Conservation (phyloP, 1,140 invertebrate species). For the Drosophila subpulchrella region DNA sequence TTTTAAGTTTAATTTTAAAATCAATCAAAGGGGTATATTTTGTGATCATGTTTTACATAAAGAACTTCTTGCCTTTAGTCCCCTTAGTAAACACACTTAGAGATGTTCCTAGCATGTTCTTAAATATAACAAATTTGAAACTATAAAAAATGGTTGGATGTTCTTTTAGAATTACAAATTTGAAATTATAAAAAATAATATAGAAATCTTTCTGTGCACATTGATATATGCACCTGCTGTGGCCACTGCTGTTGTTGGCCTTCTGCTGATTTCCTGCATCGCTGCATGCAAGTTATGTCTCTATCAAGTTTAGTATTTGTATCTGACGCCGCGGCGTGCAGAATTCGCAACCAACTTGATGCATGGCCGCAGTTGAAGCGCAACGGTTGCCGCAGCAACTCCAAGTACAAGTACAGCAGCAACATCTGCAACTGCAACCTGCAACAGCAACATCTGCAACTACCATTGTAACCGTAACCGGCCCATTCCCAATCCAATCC, state of each 20-base stretch:
- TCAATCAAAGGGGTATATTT: no score
- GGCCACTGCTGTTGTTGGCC: slow-evolving; percentile 23
- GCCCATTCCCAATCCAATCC: slow-evolving; percentile 34
- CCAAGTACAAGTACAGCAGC: slow-evolving; percentile 41
- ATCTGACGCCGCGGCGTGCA: slow-evolving; percentile 44
- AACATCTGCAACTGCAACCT: slow-evolving; percentile 30
- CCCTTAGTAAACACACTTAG: no score
- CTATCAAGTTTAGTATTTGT: slow-evolving; percentile 61
- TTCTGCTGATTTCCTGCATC: slow-evolving; percentile 52
- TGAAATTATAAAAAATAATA: no score
- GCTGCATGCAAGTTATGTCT: slow-evolving; percentile 63
- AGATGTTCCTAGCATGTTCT: no score
- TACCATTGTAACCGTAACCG: slow-evolving; percentile 60
- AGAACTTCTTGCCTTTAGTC: no score
- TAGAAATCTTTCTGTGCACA: neutral
- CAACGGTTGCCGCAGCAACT: slow-evolving; percentile 36
- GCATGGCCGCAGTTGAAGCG: slow-evolving; percentile 51
- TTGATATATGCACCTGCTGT: slow-evolving; percentile 36
- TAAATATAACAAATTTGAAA: no score
- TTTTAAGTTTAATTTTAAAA: no score
- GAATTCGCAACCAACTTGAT: slow-evolving; percentile 42
- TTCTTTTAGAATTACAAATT: no score
- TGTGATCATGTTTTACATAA: no score
- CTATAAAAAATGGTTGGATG: no score
- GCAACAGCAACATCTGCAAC: slow-evolving; percentile 29